phyloP scores from a whole-genome alignment of 2,113 vertebrate genomes.

The Spea multiplicata region DNA sequence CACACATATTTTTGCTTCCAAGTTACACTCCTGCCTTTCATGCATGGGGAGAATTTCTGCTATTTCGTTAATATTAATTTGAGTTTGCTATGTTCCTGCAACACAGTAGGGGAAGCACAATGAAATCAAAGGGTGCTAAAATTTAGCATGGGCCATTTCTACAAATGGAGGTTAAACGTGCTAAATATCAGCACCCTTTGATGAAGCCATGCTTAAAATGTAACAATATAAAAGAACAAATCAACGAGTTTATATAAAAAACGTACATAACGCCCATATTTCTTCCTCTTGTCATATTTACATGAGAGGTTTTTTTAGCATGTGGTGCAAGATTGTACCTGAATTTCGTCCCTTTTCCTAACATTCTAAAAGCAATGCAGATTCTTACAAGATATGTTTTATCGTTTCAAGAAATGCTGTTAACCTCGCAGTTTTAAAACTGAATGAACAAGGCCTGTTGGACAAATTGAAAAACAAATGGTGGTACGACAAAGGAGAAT shows the following conservation, averaged over 20 bases:
- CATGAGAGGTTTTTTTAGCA: constrained; percentile 85
- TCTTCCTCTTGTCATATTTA: constrained; percentile 53
- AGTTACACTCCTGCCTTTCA: constrained; percentile 14
- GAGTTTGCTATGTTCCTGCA: constrained; percentile 31
- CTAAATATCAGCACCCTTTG: constrained; percentile 23
- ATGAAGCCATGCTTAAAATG: background rate
- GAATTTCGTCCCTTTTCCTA: constrained; percentile 78
- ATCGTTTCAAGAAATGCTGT: constrained; percentile 99
- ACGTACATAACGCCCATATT: background rate
- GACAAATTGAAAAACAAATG: constrained; percentile 99
- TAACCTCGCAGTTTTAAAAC: constrained; percentile 99
- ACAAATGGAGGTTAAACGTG: background rate
- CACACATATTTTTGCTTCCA: constrained; percentile 8
- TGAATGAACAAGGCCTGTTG: constrained; percentile 99
- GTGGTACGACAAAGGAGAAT: constrained; percentile 99
- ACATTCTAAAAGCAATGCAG: constrained; percentile 80
- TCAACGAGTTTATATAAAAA: background rate
- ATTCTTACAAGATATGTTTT: constrained; percentile 99
- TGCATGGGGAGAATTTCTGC: constrained; percentile 32
- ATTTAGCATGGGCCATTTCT: background rate
- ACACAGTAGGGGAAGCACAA: constrained; percentile 3
- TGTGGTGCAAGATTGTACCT: constrained; percentile 71
- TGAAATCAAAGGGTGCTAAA: constrained; percentile 10
- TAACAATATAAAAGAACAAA: background rate
- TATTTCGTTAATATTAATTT: constrained; percentile 14